Evolutionary conservation across 1,140 invertebrate species (phyloP).

Genomic region (Schlechtendalia chinensis): DNA sequence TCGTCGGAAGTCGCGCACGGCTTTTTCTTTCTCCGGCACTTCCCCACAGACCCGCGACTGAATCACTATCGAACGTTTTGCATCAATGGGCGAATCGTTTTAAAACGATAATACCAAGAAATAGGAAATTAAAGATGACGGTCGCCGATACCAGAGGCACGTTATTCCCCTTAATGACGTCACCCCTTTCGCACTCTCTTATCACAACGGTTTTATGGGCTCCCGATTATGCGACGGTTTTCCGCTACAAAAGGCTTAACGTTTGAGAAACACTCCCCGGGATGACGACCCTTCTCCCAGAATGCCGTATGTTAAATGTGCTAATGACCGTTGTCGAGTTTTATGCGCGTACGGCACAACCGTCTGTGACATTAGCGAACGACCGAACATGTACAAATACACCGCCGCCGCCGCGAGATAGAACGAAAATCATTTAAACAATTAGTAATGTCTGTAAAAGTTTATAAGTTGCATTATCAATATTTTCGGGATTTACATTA

Average conservation of each 20-base stretch:
- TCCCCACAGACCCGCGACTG: background rate
- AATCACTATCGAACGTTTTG: conserved; percentile 28
- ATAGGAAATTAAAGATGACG: conserved; percentile 50
- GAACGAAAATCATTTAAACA: conserved; percentile 19
- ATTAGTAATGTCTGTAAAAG: background rate
- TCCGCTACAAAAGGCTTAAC: conserved; percentile 49
- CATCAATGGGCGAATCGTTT: conserved; percentile 28
- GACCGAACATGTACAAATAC: background rate
- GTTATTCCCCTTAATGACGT: conserved; percentile 39
- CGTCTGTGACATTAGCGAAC: conserved; percentile 4
- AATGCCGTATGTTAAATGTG: conserved; percentile 21
- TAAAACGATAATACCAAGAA: conserved; percentile 24
- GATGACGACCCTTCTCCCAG: background rate
- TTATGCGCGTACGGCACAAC: background rate
- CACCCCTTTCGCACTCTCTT: conserved; percentile 24
- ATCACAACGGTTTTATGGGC: conserved; percentile 48
- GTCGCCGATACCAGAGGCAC: conserved; percentile 24
- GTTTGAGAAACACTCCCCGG: conserved; percentile 12
- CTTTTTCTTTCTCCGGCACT: background rate
- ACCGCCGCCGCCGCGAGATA: background rate
- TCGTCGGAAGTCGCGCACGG: too few species aligned
- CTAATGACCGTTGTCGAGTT: conserved; percentile 45
- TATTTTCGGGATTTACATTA: background rate
- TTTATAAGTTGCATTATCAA: background rate
- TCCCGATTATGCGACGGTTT: conserved; percentile 47